Evolutionary conservation across 2,888 invertebrate species (phyloP).

Genomic region (Lasioglossum vierecki): DNA sequence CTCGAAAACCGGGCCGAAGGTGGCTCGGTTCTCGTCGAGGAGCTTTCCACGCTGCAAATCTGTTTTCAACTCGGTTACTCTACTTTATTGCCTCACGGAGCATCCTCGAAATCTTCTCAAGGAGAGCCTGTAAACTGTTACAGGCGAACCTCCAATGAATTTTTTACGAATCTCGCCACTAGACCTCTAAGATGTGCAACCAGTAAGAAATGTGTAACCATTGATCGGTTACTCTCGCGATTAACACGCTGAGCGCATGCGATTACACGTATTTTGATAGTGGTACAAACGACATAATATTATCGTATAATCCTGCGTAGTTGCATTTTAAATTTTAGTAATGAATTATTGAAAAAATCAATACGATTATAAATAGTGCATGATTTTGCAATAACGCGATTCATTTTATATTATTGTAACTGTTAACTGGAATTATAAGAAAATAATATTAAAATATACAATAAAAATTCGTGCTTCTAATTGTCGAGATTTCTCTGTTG

Average conservation of each 20-base stretch:
- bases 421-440: too few relatives aligned
- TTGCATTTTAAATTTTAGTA: too few relatives aligned
- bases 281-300: too few relatives aligned
- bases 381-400: too few relatives aligned
- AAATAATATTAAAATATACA: not conserved
- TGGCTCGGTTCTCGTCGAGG: not conserved
- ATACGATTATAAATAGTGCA: too few relatives aligned
- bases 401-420: too few relatives aligned
- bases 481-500: not conserved
- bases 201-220: not conserved
- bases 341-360: too few relatives aligned
- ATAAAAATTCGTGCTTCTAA: not conserved
- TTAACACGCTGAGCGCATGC: not conserved
- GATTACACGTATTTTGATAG: not conserved
- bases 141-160: not conserved
- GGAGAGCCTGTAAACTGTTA: not conserved
- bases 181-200: not conserved
- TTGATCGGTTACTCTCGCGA: not conserved
- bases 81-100: not conserved
- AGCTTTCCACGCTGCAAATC: not conserved
- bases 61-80: slow-evolving; percentile 5
- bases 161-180: not conserved
- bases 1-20: not conserved
- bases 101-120: not conserved
- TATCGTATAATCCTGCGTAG: too few relatives aligned